Percentiles rank a stretch among this genome's conserved stretches.
Conservation (phyloP, 2,797 vertebrate species). For the Acanthurus tractus region DNA sequence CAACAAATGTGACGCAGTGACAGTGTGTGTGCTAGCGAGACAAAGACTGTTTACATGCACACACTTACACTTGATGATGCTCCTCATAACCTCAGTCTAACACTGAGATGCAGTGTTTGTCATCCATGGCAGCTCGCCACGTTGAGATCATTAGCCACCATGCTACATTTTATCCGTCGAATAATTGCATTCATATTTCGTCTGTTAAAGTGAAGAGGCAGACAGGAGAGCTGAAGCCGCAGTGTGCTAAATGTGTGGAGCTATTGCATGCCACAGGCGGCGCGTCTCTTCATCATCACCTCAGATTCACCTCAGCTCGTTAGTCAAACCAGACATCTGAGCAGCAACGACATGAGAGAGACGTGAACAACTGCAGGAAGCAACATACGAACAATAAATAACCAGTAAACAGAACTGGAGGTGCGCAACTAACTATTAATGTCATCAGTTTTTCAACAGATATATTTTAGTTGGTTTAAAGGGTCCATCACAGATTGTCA, state of each 20-base stretch:
- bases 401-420: neutral
- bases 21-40: constrained; percentile 36
- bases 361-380: constrained; percentile 7
- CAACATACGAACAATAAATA: neutral
- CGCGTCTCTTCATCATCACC: constrained; percentile 40
- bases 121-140: constrained; percentile 28
- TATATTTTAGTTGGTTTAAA: neutral
- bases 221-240: constrained; percentile 12
- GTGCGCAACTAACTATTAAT: too few relatives aligned
- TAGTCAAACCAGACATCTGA: constrained; percentile 32
- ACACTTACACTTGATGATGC: constrained; percentile 43
- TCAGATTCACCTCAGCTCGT: constrained; percentile 49
- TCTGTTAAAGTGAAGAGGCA: constrained; percentile 25
- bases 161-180: constrained; percentile 45
- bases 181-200: constrained; percentile 42
- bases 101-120: constrained; percentile 50
- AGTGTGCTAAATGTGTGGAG: constrained; percentile 18
- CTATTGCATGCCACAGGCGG: constrained; percentile 28
- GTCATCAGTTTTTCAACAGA: neutral
- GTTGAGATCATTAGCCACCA: constrained; percentile 43
- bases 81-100: constrained; percentile 44
- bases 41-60: constrained; percentile 59
- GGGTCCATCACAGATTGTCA: neutral
- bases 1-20: constrained; percentile 48
- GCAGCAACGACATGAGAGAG: neutral